These are phyloP conservation scores for Boloria selene DNA, from an alignment of 2,888 invertebrate species.

Conservation along the genomic window DNA sequence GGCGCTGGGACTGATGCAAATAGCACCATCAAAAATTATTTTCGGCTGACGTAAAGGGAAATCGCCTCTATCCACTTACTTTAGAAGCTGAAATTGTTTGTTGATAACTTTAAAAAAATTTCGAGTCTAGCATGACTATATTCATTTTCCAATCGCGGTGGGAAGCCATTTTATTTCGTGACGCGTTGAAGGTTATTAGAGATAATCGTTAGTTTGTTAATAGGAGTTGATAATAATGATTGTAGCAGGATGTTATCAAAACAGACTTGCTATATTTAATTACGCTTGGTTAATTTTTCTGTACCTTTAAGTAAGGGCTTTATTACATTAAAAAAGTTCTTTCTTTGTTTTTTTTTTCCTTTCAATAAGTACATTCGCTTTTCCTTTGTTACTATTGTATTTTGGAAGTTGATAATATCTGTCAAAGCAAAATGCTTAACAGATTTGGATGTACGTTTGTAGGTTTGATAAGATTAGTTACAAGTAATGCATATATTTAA, in stretches of 20 bases:
- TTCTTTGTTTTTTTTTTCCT: slow-evolving; percentile 1
- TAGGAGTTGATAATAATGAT: slow-evolving; percentile 35
- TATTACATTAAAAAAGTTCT: slow-evolving; percentile 7
- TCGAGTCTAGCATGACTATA: slow-evolving; percentile 38
- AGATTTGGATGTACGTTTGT: no score
- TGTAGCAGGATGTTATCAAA: slow-evolving; percentile 34
- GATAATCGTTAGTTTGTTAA: slow-evolving; percentile 40
- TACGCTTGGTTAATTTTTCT: slow-evolving; percentile 6
- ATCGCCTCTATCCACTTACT: neutral
- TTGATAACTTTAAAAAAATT: slow-evolving; percentile 35
- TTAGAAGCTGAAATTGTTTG: slow-evolving; percentile 46
- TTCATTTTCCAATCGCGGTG: slow-evolving; percentile 41
- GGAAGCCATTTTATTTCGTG: slow-evolving; percentile 43
- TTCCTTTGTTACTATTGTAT: no score
- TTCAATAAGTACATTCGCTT: neutral
- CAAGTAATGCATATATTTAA: no score
- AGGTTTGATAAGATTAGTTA: no score
- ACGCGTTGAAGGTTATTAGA: slow-evolving; percentile 40
- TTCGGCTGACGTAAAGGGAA: slow-evolving; percentile 38
- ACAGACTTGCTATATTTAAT: slow-evolving; percentile 8
- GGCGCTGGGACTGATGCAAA: slow-evolving; percentile 70
- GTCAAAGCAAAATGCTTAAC: no score
- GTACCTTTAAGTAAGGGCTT: slow-evolving; percentile 3
- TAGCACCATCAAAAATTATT: slow-evolving; percentile 66
- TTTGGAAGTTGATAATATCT: no score